phyloP scores from a whole-genome alignment of 2,113 vertebrate species.

The Urocynchramus pylzowi region DNA sequence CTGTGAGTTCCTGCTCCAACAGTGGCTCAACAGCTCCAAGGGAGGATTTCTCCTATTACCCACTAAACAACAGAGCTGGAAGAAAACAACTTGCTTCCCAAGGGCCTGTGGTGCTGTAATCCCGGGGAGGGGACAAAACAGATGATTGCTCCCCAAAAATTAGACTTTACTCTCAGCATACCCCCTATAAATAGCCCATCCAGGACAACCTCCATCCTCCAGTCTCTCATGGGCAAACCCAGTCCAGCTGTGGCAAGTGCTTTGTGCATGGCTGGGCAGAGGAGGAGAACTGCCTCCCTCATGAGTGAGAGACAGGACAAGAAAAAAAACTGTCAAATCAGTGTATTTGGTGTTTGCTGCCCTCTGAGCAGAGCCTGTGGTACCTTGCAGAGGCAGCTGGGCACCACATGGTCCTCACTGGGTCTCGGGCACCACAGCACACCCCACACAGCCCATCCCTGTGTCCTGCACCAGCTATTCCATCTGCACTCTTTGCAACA shows the following conservation, averaged over 20 bases:
- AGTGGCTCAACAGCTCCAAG: neutral
- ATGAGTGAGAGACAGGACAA: rapidly evolving
- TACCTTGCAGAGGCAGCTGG: rapidly evolving
- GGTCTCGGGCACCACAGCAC: neutral
- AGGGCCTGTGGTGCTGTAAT: neutral
- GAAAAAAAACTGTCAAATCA: neutral
- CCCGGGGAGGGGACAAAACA: neutral
- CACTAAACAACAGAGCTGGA: neutral
- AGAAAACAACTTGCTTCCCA: neutral
- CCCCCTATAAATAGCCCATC: neutral
- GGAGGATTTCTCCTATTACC: neutral
- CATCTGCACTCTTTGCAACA: neutral
- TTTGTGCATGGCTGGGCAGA: neutral
- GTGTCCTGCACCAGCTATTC: neutral
- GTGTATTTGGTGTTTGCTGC: neutral
- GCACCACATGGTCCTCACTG: rapidly evolving
- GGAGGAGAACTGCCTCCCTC: neutral
- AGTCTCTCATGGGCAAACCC: neutral
- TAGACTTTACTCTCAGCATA: neutral
- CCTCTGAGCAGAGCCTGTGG: neutral
- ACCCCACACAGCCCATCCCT: neutral
- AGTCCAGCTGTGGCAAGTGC: neutral
- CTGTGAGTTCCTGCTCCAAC: neutral
- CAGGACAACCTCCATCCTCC: neutral
- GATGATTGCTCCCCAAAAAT: neutral